phyloP scores from a whole-genome alignment of 2,797 vertebrate species.

The Hydrophis major region DNA sequence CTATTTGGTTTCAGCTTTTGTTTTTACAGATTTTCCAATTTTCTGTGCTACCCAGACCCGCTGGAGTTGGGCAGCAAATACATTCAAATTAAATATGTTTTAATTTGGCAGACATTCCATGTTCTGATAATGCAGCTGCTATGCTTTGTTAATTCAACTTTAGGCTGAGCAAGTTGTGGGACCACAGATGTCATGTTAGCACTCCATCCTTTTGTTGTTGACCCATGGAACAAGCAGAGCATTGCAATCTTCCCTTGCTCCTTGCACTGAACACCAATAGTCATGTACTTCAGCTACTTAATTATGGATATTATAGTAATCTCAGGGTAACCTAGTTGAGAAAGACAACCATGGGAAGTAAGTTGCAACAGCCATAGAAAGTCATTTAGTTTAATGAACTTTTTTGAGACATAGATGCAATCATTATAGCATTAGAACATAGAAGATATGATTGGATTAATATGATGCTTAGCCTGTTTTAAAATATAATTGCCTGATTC shows the following conservation, averaged over 20 bases:
- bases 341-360: too few species aligned
- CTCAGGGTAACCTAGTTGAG: too few species aligned
- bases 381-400: neutral
- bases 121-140: neutral
- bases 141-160: neutral
- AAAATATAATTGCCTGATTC: neutral
- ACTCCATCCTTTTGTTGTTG: neutral
- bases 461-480: neutral
- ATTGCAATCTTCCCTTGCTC: neutral
- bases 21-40: neutral
- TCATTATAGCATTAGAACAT: neutral
- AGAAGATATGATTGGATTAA: neutral
- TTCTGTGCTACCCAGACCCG: neutral
- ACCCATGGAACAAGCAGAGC: neutral
- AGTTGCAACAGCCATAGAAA: neutral
- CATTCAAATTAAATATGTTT: neutral
- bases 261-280: neutral
- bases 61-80: neutral
- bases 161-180: neutral
- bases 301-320: too few species aligned
- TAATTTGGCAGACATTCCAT: neutral
- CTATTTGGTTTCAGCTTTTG: neutral
- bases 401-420: neutral
- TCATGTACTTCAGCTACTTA: neutral
- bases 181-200: neutral